Percentiles rank a stretch among this genome's conserved stretches.
phyloP scores from a whole-genome alignment of 2,113 vertebrate species.

The Sylvietta virens region DNA sequence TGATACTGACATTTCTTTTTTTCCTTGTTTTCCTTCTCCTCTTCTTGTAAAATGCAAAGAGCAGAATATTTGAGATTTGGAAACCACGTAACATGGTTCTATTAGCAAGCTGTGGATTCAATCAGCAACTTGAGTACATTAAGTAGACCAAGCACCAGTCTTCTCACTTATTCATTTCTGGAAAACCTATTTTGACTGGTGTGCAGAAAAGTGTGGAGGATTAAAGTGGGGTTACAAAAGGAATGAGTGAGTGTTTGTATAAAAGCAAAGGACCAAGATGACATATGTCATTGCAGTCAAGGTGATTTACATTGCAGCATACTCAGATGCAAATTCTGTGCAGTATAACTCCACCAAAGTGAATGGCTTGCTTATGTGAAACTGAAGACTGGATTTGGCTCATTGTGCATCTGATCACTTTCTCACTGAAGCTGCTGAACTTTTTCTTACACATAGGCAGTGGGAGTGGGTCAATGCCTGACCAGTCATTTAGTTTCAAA shows the following conservation, averaged over 20 bases:
- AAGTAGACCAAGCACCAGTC: background rate
- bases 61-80: conserved; percentile 2
- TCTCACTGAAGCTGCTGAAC: background rate
- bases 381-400: background rate
- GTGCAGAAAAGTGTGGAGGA: conserved; percentile 21
- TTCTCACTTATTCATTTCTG: background rate
- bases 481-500: background rate
- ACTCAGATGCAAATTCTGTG: conserved; percentile 45
- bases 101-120: conserved; percentile 19
- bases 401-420: background rate
- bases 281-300: conserved; percentile 35
- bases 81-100: background rate
- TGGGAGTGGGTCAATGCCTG: conserved; percentile 17
- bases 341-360: background rate
- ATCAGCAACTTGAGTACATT: conserved; percentile 1
- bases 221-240: conserved; percentile 16
- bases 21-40: background rate
- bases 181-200: conserved; percentile 43
- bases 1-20: background rate
- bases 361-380: conserved; percentile 31
- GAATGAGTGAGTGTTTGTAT: conserved; percentile 29
- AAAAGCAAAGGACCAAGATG: conserved; percentile 14
- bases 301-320: conserved; percentile 18
- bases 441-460: background rate
- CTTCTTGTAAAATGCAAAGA: conserved; percentile 12